Percentiles rank a stretch among this genome's conserved stretches.
Evolutionary conservation across 2,113 vertebrate species (phyloP).

Genomic region (Eclectus roratus): DNA sequence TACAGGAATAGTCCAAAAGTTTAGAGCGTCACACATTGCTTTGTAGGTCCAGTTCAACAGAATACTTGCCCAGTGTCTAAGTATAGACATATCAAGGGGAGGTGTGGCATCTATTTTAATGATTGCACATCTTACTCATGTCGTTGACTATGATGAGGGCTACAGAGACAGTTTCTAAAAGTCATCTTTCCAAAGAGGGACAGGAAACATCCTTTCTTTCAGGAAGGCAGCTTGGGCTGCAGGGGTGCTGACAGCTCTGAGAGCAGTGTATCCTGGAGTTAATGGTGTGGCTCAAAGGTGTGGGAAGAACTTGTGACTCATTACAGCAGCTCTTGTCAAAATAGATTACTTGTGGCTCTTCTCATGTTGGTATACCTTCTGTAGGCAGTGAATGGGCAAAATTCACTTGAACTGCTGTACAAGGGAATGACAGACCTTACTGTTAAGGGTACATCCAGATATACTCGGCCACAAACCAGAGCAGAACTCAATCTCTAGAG

Average conservation of each 20-base stretch:
- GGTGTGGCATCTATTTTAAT: not conserved
- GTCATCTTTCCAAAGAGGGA: not conserved
- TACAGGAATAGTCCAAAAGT: not conserved
- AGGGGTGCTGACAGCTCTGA: not conserved
- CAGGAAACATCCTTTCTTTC: not conserved
- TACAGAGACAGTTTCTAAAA: not conserved
- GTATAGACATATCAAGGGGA: not conserved
- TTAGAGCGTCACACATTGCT: not conserved
- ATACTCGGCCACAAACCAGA: not conserved
- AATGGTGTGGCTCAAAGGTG: not conserved
- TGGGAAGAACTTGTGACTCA: not conserved
- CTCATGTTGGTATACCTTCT: not conserved
- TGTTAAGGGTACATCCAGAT: not conserved
- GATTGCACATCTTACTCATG: not conserved
- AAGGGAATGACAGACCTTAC: not conserved
- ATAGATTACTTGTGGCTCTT: not conserved
- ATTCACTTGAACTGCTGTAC: not conserved
- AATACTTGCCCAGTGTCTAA: not conserved
- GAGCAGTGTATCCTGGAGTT: not conserved
- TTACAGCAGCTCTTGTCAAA: slow-evolving; percentile 14
- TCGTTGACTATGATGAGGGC: not conserved
- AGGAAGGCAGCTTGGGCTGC: not conserved
- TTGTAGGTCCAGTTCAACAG: not conserved
- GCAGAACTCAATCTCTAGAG: not conserved
- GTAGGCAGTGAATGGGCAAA: not conserved